Evolutionary conservation across 2,888 invertebrate genomes (phyloP), one percentile per base, ranked within the genome.

Genomic region (Lymantria monacha): DNA sequence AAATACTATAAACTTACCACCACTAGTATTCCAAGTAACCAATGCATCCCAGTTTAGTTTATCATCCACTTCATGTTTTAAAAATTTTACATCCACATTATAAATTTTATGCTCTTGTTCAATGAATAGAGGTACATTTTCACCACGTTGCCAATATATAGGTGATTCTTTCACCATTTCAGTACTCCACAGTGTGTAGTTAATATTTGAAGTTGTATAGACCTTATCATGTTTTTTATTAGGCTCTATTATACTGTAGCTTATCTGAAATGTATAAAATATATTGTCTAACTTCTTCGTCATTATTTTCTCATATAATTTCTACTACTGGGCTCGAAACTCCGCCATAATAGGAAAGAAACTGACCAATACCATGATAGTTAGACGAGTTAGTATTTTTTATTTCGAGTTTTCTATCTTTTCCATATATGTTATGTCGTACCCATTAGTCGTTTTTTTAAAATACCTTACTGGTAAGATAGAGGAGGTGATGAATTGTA

Each of bases 1-100:
- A n/a, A n/a, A n/a, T n/a, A n/a, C n/a, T n/a, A 22, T 22, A 5
- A 22, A 70, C 76, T 75, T 55, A 87, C 87, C 74, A 50, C 76
- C 76, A 50, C 55, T 70, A 8, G 57, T 53, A 15, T 74, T 70
- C 76, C 76, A 76, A 5, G 51, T 55, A 33, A 76, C 51, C 5
- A 43, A 31, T 0, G 46, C 66, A 41, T 46, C 48, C 11, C 63
- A 15, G 30, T 7, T 7, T 2, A 46, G 42, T 0, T 0, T 40
- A 12, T 51, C 11, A 0, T 42, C 1, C 7, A 1, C 9, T 41
- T 22, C 38, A 8, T 30, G 41, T 22, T 0, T 33, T 1, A 9
- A 7, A 15, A 61, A 63, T 3, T 45, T 9, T 3, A 63, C 14
- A 0, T 59, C 48, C 0, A 76, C 48, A 3, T 60, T 30, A 51